phyloP scores from a whole-genome alignment of 64 coral and sea anemone species.

The Trachythela sp. region DNA sequence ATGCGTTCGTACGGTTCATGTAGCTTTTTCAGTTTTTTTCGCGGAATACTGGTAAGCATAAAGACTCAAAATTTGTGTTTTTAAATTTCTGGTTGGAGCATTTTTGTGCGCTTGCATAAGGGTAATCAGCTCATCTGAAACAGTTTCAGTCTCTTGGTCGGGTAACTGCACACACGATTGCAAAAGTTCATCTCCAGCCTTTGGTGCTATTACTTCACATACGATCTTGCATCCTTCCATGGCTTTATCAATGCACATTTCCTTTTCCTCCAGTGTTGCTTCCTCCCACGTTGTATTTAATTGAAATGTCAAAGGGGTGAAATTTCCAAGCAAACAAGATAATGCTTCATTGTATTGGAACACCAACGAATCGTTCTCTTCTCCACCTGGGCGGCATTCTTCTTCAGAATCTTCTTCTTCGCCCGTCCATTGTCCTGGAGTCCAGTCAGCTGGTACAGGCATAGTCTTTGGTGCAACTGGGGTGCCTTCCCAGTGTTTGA shows the following conservation, averaged over 20 bases:
- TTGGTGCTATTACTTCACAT: constrained; percentile 19
- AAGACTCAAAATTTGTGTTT: constrained; percentile 28
- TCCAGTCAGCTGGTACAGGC: background rate
- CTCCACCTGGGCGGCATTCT: too few species aligned
- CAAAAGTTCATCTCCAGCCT: constrained; percentile 31
- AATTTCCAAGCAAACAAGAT: background rate
- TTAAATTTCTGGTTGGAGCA: constrained; percentile 24
- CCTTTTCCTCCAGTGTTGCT: background rate
- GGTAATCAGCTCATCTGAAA: background rate
- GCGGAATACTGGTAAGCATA: constrained; percentile 23
- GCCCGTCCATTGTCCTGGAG: background rate
- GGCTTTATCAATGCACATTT: constrained; percentile 13
- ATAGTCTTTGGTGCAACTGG: background rate
- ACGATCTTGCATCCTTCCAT: constrained; percentile 13
- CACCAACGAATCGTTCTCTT: background rate
- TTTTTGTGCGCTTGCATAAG: constrained; percentile 19
- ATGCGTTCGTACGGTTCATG: constrained; percentile 21
- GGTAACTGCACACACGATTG: background rate
- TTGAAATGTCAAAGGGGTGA: background rate
- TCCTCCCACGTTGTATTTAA: constrained; percentile 29
- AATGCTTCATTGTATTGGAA: background rate
- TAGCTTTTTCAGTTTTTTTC: background rate
- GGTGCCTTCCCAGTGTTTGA: background rate
- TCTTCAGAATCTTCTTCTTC: too few species aligned
- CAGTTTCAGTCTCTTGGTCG: background rate